Percentiles rank a stretch among this genome's conserved stretches.
phyloP scores from a whole-genome alignment of 2,797 vertebrate species.

The Pseudotriccus pelzelni region DNA sequence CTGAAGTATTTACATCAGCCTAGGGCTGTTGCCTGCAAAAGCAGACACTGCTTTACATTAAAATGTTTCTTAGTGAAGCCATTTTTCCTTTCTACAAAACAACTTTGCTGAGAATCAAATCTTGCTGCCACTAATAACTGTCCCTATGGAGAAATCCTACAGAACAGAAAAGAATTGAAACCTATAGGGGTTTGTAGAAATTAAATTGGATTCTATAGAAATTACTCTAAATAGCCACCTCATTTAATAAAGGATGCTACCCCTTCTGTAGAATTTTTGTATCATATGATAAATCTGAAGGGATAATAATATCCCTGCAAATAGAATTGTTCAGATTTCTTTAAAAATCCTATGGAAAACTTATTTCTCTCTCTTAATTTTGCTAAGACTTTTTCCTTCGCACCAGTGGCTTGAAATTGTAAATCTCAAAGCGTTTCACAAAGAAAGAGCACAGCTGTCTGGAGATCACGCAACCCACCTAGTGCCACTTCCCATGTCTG shows the following conservation, averaged over 20 bases:
- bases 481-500: neutral
- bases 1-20: neutral
- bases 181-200: constrained; percentile 16
- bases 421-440: neutral
- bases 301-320: constrained; percentile 24
- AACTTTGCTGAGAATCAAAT: constrained; percentile 35
- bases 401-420: neutral
- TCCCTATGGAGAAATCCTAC: constrained; percentile 25
- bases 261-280: constrained; percentile 26
- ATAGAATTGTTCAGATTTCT: constrained; percentile 7
- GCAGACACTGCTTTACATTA: neutral
- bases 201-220: constrained; percentile 52
- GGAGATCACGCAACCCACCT: neutral
- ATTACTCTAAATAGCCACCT: constrained; percentile 36
- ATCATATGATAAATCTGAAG: constrained; percentile 21
- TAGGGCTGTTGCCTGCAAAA: neutral
- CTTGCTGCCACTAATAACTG: constrained; percentile 5
- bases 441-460: constrained; percentile 24
- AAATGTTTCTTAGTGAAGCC: neutral
- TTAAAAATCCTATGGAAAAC: constrained; percentile 45
- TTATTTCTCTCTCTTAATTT: constrained; percentile 20
- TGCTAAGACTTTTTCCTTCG: neutral
- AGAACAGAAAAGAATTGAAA: constrained; percentile 1
- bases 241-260: constrained; percentile 34
- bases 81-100: constrained; percentile 29